A percentile compares a stretch with the other conserved stretches of the same genome.
Evolutionary conservation across 2,113 vertebrate genomes (phyloP).

Genomic region (Cottus gobio): DNA sequence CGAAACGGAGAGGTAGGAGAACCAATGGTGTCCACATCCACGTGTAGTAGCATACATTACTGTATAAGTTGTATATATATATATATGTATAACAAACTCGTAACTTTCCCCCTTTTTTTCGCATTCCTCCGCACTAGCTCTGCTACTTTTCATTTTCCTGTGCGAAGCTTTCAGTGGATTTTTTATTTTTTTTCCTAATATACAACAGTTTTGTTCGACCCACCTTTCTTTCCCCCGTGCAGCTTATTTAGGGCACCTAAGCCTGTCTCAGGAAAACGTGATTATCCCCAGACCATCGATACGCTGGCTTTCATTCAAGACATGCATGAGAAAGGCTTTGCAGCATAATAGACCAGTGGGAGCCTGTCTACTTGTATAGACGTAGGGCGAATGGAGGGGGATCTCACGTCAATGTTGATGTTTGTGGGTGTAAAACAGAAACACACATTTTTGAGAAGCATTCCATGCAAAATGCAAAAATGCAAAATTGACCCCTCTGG

Average conservation of each 20-base stretch:
- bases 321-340: conserved; percentile 81
- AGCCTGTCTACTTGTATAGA: conserved; percentile 75
- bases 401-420: conserved; percentile 66
- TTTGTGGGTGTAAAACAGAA: conserved; percentile 45
- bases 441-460: neutral
- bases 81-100: no score
- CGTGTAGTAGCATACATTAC: neutral
- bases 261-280: conserved; percentile 77
- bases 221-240: conserved; percentile 31
- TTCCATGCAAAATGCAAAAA: no score
- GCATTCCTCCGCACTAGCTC: neutral
- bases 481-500: neutral
- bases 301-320: conserved; percentile 75
- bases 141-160: conserved; percentile 5
- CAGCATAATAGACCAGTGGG: conserved; percentile 83
- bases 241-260: conserved; percentile 73
- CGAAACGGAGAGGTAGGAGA: conserved; percentile 32
- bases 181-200: conserved; percentile 12
- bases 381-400: conserved; percentile 56
- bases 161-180: neutral
- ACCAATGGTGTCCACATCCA: neutral
- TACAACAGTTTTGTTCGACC: conserved; percentile 35
- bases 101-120: neutral
- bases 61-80: no score
- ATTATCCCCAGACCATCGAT: conserved; percentile 75